Conservation (phyloP, 2,888 invertebrate genomes). For the Pyrocoelia pectoralis region DNA sequence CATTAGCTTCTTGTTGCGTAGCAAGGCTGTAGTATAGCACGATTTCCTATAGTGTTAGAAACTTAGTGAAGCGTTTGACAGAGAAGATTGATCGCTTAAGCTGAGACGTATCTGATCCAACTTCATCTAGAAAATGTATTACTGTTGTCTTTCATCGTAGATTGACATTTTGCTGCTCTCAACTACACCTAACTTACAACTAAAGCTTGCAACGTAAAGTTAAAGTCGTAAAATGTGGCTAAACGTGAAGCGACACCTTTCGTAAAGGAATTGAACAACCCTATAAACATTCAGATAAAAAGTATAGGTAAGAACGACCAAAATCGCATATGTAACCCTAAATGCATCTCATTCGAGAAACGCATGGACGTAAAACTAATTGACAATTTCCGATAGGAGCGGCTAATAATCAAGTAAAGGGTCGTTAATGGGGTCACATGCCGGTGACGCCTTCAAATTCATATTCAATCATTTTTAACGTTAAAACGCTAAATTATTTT, state of each 20-base stretch:
- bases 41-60: conserved; percentile 11
- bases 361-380: conserved; percentile 47
- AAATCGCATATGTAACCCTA: background rate
- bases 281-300: no score
- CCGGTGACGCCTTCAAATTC: conserved; percentile 32
- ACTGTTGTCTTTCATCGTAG: background rate
- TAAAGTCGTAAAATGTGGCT: no score
- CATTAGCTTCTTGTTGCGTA: no score
- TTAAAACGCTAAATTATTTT: conserved; percentile 1
- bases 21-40: conserved; percentile 12
- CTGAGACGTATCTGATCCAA: conserved; percentile 16
- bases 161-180: background rate
- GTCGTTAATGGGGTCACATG: conserved; percentile 47
- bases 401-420: conserved; percentile 47
- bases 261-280: no score
- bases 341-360: conserved; percentile 19
- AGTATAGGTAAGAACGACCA: no score
- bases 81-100: conserved; percentile 16
- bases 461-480: conserved; percentile 12
- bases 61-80: conserved; percentile 18
- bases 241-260: no score
- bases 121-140: conserved; percentile 13
- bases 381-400: conserved; percentile 54
- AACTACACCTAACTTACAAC: no score
- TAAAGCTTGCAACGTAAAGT: no score